Conservation (phyloP, 2,888 invertebrate genomes). For the Auanema sp. region DNA sequence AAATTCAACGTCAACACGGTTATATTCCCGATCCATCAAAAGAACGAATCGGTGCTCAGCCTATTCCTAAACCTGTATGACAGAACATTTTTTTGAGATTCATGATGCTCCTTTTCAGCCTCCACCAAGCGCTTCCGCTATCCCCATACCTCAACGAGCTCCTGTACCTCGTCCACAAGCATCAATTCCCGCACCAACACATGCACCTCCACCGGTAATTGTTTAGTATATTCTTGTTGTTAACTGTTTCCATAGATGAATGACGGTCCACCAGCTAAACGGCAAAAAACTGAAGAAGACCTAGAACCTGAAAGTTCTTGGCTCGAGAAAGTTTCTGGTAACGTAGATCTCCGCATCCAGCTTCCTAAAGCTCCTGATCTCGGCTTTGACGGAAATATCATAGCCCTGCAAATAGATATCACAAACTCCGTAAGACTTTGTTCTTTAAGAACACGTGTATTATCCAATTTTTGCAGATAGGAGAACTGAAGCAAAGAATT, state of each 20-base stretch:
- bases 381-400: constrained; percentile 86
- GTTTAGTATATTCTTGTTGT: background rate
- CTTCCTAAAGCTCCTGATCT: constrained; percentile 93
- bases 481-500: constrained; percentile 83
- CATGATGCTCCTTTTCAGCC: background rate
- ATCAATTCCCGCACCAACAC: constrained; percentile 18
- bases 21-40: constrained; percentile 85
- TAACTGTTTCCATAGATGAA: constrained; percentile 1
- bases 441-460: constrained; percentile 4
- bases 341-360: constrained; percentile 78
- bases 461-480: constrained; percentile 69
- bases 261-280: constrained; percentile 34
- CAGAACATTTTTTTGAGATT: background rate
- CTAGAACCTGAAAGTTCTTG: constrained; percentile 86
- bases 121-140: constrained; percentile 20
- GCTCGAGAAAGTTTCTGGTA: constrained; percentile 57
- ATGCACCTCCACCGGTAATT: constrained; percentile 19
- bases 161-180: constrained; percentile 13
- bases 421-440: constrained; percentile 71
- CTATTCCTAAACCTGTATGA: constrained; percentile 7
- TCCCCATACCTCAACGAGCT: constrained; percentile 30
- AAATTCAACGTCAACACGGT: constrained; percentile 53
- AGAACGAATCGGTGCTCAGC: constrained; percentile 83
- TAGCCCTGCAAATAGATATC: constrained; percentile 78
- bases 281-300: constrained; percentile 36